phyloP scores from a whole-genome alignment of 2,888 invertebrate species.

The Nysson spinosus region DNA sequence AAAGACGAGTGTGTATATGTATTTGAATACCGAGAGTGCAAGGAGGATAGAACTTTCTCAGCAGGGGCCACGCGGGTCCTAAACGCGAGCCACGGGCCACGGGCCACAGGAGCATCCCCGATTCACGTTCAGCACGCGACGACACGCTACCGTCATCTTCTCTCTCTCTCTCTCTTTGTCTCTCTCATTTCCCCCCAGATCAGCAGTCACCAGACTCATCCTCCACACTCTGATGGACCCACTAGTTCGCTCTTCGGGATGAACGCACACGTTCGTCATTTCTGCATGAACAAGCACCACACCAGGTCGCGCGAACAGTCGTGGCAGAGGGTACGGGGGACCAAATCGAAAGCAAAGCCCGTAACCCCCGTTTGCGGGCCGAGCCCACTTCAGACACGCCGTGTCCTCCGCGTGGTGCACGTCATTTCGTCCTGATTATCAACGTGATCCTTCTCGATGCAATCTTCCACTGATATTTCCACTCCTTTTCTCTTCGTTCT shows the following conservation, averaged over 20 bases:
- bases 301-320: slow-evolving; percentile 36
- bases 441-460: slow-evolving; percentile 9
- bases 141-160: slow-evolving; percentile 55
- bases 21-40: background rate
- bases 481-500: background rate
- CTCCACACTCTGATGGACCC: background rate
- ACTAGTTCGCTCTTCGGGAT: slow-evolving; percentile 13
- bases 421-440: slow-evolving; percentile 51
- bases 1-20: no score
- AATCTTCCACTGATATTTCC: background rate
- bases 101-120: slow-evolving; percentile 55
- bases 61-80: slow-evolving; percentile 6
- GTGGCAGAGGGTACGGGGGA: slow-evolving; percentile 49
- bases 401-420: slow-evolving; percentile 70
- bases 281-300: slow-evolving; percentile 36
- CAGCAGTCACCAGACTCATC: no score
- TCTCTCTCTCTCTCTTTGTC: slow-evolving; percentile 1
- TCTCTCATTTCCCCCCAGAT: slow-evolving; percentile 2
- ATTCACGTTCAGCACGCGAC: slow-evolving; percentile 60
- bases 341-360: slow-evolving; percentile 64
- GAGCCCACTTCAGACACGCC: slow-evolving; percentile 62
- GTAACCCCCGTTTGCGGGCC: slow-evolving; percentile 62
- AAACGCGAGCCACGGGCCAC: slow-evolving; percentile 40
- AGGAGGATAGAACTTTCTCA: background rate
- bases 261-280: slow-evolving; percentile 36